phyloP scores from a whole-genome alignment of 2,113 vertebrate genomes.

The Microcebus tavaratra region DNA sequence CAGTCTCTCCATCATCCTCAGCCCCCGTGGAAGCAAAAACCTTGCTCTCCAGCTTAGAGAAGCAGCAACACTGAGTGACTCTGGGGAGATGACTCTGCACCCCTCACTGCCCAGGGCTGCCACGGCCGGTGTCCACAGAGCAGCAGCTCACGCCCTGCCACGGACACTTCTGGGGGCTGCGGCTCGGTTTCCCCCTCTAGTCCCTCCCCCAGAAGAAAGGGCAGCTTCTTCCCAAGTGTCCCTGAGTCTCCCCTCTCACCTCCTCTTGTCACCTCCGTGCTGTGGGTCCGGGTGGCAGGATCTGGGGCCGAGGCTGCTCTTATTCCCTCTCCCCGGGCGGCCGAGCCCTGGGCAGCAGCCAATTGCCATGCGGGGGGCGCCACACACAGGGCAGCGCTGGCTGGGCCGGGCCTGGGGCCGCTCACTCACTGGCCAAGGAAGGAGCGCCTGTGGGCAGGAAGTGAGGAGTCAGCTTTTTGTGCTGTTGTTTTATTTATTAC shows the following conservation, averaged over 20 bases:
- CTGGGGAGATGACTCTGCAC: background rate
- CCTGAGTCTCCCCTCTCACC: background rate
- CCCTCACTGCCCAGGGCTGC: no score
- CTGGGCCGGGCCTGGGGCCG: background rate
- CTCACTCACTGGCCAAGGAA: background rate
- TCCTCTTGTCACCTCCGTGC: background rate
- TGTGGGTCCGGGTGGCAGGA: background rate
- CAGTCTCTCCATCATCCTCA: background rate
- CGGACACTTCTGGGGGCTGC: background rate
- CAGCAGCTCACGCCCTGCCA: background rate
- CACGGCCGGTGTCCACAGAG: background rate
- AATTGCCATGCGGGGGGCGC: background rate
- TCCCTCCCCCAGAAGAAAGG: background rate
- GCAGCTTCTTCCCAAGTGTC: background rate
- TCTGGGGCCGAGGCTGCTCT: background rate
- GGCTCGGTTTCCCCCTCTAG: background rate
- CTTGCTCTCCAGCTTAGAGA: background rate
- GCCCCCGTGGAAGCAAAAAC: no score
- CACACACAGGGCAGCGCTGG: constrained; percentile 58
- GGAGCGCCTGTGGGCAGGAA: constrained; percentile 33
- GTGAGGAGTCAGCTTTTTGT: constrained; percentile 59
- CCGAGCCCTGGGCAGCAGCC: constrained; percentile 27
- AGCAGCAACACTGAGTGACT: background rate
- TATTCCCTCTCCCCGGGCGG: background rate
- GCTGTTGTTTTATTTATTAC: background rate